Conservation (phyloP, 2,113 vertebrate species). For the Anolis sagrei region DNA sequence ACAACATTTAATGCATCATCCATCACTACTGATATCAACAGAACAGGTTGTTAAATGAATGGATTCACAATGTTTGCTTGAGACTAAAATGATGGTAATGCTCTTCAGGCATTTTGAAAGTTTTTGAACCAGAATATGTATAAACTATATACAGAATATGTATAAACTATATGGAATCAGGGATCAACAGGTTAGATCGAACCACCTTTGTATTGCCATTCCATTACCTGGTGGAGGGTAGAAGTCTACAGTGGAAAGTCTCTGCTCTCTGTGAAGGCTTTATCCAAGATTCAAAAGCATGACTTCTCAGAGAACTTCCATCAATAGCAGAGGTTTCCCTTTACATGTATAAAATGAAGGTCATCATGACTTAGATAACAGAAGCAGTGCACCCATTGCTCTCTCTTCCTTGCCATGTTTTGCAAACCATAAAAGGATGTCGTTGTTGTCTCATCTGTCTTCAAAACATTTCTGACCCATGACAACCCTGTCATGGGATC, state of each 20-base stretch:
- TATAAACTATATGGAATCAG: not conserved
- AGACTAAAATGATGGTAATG: not conserved
- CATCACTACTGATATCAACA: slow-evolving; percentile 37
- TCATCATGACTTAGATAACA: too few species aligned
- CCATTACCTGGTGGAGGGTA: not conserved
- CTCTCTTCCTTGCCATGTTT: too few species aligned
- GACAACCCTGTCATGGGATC: too few species aligned
- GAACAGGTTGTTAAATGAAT: slow-evolving; percentile 12
- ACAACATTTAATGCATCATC: slow-evolving; percentile 57
- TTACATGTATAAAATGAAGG: too few species aligned
- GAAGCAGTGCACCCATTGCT: too few species aligned
- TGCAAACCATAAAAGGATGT: not conserved
- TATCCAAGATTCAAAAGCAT: not conserved
- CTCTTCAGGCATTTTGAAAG: not conserved
- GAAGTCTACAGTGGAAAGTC: not conserved
- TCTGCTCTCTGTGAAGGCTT: not conserved
- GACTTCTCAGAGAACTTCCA: not conserved
- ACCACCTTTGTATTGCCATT: too few species aligned
- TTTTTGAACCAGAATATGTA: not conserved
- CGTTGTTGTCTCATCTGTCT: too few species aligned
- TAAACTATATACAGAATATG: not conserved
- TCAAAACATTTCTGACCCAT: too few species aligned
- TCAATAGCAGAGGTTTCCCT: not conserved
- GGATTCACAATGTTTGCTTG: not conserved
- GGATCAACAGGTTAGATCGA: not conserved